Percentiles rank a stretch among this genome's conserved stretches.
These are phyloP conservation scores for Morus bassanus DNA, from an alignment of 2,797 vertebrate genomes.

Conservation along the genomic window DNA sequence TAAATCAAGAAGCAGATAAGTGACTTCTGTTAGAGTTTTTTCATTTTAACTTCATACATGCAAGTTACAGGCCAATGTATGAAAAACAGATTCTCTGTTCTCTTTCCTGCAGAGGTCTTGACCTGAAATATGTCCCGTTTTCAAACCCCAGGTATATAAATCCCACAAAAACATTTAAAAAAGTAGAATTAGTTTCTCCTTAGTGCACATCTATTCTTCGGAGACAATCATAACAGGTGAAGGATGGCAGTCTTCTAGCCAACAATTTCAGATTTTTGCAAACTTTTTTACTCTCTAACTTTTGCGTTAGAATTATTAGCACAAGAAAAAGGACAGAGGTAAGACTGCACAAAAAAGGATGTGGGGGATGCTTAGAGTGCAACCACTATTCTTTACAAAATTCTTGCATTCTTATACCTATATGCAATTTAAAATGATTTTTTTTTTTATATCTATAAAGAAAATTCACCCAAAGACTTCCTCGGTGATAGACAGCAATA, in stretches of 20 bases:
- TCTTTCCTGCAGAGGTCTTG: not conserved
- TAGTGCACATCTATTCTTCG: not conserved
- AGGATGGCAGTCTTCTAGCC: not conserved
- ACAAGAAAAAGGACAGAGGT: not conserved
- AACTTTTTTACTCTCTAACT: not conserved
- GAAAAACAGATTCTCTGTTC: not conserved
- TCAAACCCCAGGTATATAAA: not conserved
- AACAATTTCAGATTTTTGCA: not conserved
- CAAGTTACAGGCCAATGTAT: not conserved
- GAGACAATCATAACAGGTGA: not conserved
- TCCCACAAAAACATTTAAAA: not conserved
- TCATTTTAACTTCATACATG: not conserved
- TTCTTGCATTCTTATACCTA: not conserved
- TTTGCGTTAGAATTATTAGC: not conserved
- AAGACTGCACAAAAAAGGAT: not conserved
- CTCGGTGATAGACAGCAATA: not conserved
- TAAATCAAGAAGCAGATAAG: not conserved
- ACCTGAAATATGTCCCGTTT: not conserved
- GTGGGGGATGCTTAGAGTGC: fast-evolving
- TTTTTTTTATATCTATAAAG: not conserved
- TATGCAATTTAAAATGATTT: not conserved
- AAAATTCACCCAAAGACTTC: not conserved
- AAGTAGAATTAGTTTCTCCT: not conserved
- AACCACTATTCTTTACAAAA: not conserved
- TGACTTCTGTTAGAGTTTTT: not conserved